A percentile compares a stretch with the other conserved stretches of the same genome.
Conservation (phyloP, 2,113 vertebrate species). For the Tricholaema leucomelas region DNA sequence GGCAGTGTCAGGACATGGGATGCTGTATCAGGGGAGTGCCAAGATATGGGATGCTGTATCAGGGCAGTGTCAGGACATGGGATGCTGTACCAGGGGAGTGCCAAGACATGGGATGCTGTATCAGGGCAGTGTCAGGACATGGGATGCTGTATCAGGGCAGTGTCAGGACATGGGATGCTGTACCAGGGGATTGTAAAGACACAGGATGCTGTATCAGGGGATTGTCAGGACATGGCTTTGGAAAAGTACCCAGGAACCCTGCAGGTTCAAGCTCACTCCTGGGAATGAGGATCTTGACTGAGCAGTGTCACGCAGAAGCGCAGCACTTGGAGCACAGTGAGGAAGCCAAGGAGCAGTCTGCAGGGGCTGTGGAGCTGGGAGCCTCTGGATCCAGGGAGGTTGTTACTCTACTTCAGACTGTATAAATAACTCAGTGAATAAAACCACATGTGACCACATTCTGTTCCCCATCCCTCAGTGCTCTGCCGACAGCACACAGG, state of each 20-base stretch:
- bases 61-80: background rate
- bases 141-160: too few species aligned
- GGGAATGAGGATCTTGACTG: background rate
- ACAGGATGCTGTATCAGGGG: too few species aligned
- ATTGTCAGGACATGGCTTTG: background rate
- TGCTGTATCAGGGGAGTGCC: background rate
- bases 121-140: too few species aligned
- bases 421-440: conserved; percentile 58
- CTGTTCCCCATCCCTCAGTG: conserved; percentile 24
- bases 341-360: conserved; percentile 28
- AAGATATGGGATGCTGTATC: accelerated
- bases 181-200: too few species aligned
- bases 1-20: background rate
- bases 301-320: accelerated
- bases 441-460: conserved; percentile 61
- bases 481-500: conserved; percentile 5
- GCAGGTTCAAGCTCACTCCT: background rate
- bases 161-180: too few species aligned
- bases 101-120: too few species aligned
- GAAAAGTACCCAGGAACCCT: accelerated
- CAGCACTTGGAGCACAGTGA: background rate
- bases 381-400: conserved; percentile 9
- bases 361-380: background rate
- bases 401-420: conserved; percentile 49
- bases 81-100: background rate